Evolutionary conservation across 2,888 invertebrate genomes (phyloP).

Genomic region (Apomyelois bistriatella): DNA sequence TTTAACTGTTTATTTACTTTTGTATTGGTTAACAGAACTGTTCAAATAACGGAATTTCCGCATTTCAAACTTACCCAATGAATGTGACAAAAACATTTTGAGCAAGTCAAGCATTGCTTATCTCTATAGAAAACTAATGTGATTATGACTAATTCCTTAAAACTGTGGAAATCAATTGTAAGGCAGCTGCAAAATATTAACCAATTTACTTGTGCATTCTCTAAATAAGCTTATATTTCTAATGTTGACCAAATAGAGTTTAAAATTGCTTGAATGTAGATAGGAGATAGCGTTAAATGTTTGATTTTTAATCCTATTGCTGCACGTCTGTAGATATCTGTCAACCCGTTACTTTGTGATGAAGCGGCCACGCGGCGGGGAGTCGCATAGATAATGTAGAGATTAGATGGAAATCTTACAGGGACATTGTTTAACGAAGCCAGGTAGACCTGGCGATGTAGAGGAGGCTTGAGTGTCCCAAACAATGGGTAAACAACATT

Average conservation of each 20-base stretch:
- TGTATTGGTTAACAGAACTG: background rate
- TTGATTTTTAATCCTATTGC: slow-evolving; percentile 71
- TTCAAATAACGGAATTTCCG: background rate
- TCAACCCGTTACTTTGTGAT: slow-evolving; percentile 78
- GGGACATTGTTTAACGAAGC: slow-evolving; percentile 67
- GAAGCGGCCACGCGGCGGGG: slow-evolving; percentile 67
- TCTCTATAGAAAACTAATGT: slow-evolving; percentile 46
- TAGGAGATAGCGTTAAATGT: slow-evolving; percentile 36
- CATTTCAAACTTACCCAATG: background rate
- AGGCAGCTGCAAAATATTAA: slow-evolving; percentile 49
- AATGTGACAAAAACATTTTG: slow-evolving; percentile 23
- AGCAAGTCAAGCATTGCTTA: slow-evolving; percentile 31
- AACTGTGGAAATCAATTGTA: slow-evolving; percentile 44
- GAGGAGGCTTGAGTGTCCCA: slow-evolving; percentile 47
- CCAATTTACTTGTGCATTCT: slow-evolving; percentile 36
- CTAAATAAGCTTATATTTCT: slow-evolving; percentile 23
- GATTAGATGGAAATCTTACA: slow-evolving; percentile 75
- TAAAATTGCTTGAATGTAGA: slow-evolving; percentile 40
- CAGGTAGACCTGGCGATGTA: slow-evolving; percentile 54
- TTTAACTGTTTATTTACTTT: too few species aligned
- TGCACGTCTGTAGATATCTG: slow-evolving; percentile 67
- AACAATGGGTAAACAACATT: slow-evolving; percentile 74
- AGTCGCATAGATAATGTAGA: slow-evolving; percentile 64
- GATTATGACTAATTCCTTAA: slow-evolving; percentile 65
- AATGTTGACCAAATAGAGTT: slow-evolving; percentile 35